Evolutionary conservation across 2,888 invertebrate genomes (phyloP), one percentile per base, ranked within the genome.

Genomic region (Nomada fucata): DNA sequence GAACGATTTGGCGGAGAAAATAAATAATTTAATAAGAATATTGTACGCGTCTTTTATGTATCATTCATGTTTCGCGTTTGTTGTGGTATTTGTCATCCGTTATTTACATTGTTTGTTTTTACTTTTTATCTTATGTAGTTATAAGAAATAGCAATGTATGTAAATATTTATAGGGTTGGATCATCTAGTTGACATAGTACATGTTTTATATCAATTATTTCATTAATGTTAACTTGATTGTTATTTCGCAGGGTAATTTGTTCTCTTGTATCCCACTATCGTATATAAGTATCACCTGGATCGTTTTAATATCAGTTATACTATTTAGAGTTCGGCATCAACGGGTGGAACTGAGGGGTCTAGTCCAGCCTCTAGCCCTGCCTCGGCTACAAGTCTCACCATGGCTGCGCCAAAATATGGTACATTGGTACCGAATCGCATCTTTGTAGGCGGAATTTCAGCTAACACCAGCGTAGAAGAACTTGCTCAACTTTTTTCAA

Each of bases 371-470:
- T 93, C 93, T 76, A 93, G 93, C 89, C 93, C 93, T 82, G 92
- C 92, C 81, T 93, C 93, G 70, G 93, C 91, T 68, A 89, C 92
- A 69, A 92, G 92, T 88, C 86, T 93, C 70, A 92, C 91, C 68
- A 93, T 93, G 93, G 93, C 93, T 87, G 93, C 93, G 64, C 93
- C 93, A 60, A 93, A 93, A 85, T 93, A 90, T 76, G 98, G 96
- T 86, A 98, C 98, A 50, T 95, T 98, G 82, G 98, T 99, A 90
- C 98, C 98, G 80, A 98, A 98, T 94, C 95, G 99, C 90, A 97
- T 99, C 91, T 99, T 99, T 94, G 99, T 99, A 70, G 99, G 99
- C 77, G 99, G 99, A 36, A 98, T 99, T 91, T 97, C 98, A 76
- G 96, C 98, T 90, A 98, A 97, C 91, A 98, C 98, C 63, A 98